Evolutionary conservation across 2,113 vertebrate genomes (phyloP).

Genomic region (Corythornis vintsioides): DNA sequence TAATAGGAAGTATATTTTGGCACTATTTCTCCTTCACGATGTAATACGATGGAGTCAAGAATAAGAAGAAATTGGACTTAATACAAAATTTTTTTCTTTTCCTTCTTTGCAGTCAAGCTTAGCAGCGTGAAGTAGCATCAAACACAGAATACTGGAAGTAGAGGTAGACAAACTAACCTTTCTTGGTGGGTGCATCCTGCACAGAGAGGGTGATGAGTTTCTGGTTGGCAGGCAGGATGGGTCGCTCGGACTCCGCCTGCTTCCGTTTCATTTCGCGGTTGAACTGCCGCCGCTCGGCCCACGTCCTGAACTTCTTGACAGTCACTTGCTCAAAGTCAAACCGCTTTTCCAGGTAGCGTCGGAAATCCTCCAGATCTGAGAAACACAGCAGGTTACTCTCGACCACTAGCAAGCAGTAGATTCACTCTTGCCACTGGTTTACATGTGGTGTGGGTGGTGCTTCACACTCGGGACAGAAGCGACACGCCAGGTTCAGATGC

Average conservation of each 20-base stretch:
- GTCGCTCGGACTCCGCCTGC: slow-evolving; percentile 93
- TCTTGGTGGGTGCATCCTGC: slow-evolving; percentile 96
- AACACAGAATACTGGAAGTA: fast-evolving
- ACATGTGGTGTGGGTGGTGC: fast-evolving
- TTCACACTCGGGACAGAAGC: neutral
- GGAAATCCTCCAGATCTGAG: slow-evolving; percentile 92
- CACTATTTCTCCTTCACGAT: neutral
- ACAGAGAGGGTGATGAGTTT: slow-evolving; percentile 98
- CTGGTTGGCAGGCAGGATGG: slow-evolving; percentile 96
- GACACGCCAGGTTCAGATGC: neutral
- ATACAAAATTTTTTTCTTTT: neutral
- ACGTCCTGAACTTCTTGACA: slow-evolving; percentile 96
- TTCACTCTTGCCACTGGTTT: neutral
- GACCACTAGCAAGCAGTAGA: neutral
- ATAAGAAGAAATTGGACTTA: neutral
- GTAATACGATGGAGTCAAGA: fast-evolving
- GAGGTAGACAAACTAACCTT: slow-evolving; percentile 76
- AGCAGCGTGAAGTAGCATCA: neutral
- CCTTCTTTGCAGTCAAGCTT: neutral
- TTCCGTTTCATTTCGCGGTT: slow-evolving; percentile 98
- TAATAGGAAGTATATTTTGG: neutral
- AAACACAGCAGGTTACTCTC: neutral
- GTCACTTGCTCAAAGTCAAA: slow-evolving; percentile 99
- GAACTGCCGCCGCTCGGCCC: slow-evolving; percentile 96
- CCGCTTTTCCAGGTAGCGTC: slow-evolving; percentile 90